Conservation (phyloP, 2,113 vertebrate genomes). For the Daboia siamensis region DNA sequence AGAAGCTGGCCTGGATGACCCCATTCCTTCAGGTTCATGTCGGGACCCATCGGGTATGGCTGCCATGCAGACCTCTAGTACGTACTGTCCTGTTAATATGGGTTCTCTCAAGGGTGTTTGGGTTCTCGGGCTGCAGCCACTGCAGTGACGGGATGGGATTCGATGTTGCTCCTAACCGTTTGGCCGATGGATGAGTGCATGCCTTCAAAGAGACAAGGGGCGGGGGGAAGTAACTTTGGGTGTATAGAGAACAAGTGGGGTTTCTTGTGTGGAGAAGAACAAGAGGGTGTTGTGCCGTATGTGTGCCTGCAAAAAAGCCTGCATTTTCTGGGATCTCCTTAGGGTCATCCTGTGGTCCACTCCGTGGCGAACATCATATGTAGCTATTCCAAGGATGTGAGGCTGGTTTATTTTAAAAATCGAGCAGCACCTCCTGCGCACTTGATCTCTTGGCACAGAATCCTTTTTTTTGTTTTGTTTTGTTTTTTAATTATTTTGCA, state of each 20-base stretch:
- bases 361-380: slow-evolving; percentile 25
- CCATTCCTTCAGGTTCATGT: slow-evolving; percentile 34
- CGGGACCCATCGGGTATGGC: slow-evolving; percentile 27
- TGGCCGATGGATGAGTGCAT: slow-evolving; percentile 12
- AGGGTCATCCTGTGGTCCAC: slow-evolving; percentile 34
- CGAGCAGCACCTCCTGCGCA: slow-evolving; percentile 25
- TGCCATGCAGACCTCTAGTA: slow-evolving; percentile 33
- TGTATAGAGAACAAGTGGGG: not conserved
- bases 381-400: slow-evolving; percentile 34
- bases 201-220: not conserved
- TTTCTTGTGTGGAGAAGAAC: not conserved
- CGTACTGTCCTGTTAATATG: slow-evolving; percentile 22
- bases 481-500: slow-evolving; percentile 20
- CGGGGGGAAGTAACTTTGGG: not conserved
- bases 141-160: not conserved
- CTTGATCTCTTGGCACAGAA: slow-evolving; percentile 34
- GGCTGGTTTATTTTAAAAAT: slow-evolving; percentile 28
- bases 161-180: not conserved
- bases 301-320: slow-evolving; percentile 31
- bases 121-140: slow-evolving; percentile 2
- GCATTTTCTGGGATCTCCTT: slow-evolving; percentile 38
- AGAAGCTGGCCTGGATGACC: slow-evolving; percentile 32
- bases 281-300: not conserved
- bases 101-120: slow-evolving; percentile 24
- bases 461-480: slow-evolving; percentile 3